These are phyloP conservation scores for Episyrphus balteatus DNA, from an alignment of 1,140 invertebrate genomes.

Conservation along the genomic window DNA sequence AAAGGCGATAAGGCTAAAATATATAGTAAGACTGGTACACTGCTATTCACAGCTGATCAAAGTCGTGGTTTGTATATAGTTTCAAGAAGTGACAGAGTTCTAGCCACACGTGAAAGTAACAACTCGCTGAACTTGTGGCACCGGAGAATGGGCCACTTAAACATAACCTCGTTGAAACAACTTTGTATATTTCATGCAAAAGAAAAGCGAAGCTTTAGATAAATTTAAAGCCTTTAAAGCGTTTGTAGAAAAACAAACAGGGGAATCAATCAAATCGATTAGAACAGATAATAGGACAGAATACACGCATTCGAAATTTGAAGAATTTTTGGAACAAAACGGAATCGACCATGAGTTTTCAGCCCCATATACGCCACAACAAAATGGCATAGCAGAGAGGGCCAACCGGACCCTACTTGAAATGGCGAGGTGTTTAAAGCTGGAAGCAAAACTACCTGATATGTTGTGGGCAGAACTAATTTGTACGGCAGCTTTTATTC, in stretches of 20 bases:
- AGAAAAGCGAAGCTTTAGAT: conserved; percentile 13
- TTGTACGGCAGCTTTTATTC: conserved; percentile 8
- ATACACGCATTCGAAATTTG: conserved; percentile 21
- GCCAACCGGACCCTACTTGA: conserved; percentile 18
- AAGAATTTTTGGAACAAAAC: conserved; percentile 8
- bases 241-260: conserved; percentile 1
- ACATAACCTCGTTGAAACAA: conserved; percentile 1
- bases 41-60: neutral
- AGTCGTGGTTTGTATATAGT: neutral
- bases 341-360: conserved; percentile 12
- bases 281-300: conserved; percentile 22
- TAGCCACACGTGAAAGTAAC: neutral
- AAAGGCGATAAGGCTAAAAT: too few species aligned
- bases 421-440: conserved; percentile 14
- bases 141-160: conserved; percentile 5
- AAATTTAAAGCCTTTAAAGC: conserved; percentile 5
- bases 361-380: conserved; percentile 23
- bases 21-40: neutral
- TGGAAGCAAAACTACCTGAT: conserved; percentile 8
- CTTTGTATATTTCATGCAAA: conserved; percentile 30
- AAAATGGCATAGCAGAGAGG: conserved; percentile 27
- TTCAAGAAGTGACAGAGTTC: neutral
- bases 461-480: conserved; percentile 17
- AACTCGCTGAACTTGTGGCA: neutral
- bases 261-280: conserved; percentile 1